Evolutionary conservation across 2,888 invertebrate species (phyloP).

Genomic region (Andrena dorsata): DNA sequence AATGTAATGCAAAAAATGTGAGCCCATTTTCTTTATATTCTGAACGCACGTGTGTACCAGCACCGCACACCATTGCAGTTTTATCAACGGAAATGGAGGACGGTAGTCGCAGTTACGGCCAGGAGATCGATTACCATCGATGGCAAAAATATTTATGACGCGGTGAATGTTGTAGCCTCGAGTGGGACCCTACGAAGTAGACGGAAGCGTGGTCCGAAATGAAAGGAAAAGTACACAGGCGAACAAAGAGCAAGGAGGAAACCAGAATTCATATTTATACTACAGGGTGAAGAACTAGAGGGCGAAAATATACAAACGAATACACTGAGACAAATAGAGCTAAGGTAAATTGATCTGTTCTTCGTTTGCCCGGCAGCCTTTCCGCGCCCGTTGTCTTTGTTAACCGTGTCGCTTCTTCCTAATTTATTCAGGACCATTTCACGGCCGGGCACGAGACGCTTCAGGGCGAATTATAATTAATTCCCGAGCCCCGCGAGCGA

Average conservation of each 20-base stretch:
- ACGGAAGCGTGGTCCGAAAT: neutral
- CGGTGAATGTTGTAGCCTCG: slow-evolving; percentile 58
- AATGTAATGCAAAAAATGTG: neutral
- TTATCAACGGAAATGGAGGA: slow-evolving; percentile 38
- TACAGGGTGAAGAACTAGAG: neutral
- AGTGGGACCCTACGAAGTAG: slow-evolving; percentile 25
- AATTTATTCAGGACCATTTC: slow-evolving; percentile 31
- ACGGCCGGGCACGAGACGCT: neutral
- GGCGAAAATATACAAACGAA: slow-evolving; percentile 12
- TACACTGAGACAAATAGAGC: neutral
- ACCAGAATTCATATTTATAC: neutral
- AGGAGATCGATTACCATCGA: slow-evolving; percentile 52
- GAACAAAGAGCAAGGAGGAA: neutral
- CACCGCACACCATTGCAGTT: slow-evolving; percentile 12
- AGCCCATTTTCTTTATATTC: neutral
- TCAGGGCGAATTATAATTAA: slow-evolving; percentile 38
- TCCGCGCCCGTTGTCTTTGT: slow-evolving; percentile 3
- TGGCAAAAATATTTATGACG: slow-evolving; percentile 64
- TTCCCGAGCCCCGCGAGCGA: neutral
- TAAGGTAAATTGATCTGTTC: slow-evolving; percentile 24
- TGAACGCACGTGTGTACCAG: neutral
- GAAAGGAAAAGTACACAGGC: slow-evolving; percentile 1
- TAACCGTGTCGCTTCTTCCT: slow-evolving; percentile 7
- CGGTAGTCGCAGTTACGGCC: slow-evolving; percentile 25
- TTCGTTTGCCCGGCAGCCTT: slow-evolving; percentile 12